Evolutionary conservation across 2,888 invertebrate genomes (phyloP), one percentile per base, ranked within the genome.

Genomic region (Agrilus mali): DNA sequence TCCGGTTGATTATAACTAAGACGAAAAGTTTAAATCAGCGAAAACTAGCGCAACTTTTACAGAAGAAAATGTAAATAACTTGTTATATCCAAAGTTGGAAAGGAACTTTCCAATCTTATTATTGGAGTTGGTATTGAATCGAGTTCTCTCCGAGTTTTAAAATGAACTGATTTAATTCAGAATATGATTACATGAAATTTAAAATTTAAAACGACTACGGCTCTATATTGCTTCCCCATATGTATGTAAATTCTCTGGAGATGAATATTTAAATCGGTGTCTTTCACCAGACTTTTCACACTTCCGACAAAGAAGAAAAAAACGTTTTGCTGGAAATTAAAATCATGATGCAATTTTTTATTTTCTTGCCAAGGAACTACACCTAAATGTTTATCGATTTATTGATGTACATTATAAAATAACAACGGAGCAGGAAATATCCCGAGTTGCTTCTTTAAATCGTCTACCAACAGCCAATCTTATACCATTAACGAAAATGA

Each of bases 101-200:
- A 43, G 42, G 58, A 63, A 62, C 58, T 63, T 63, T 59, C 54
- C 60, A 61, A 61, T 61, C 63, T 61, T 60, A 60, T 62, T 60
- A 60, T 60, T 60, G 58, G 61, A 63, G 58, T 61, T 62, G 49
- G 51, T 52, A 48, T 47, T 50, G 58, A 60, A 61, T 62, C 57
- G 61, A 63, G 60, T 59, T 58, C 56, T 47, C 52, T 44, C 46
- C 51, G 54, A 55, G 53, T 59, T 55, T 57, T 56, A 63, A 61
- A 64, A 65, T 61, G 63, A 64, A 64, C 65, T 67, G 66, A 67
- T 66, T 66, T 65, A 65, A 65, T 67, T 66, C 60, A 59, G 65
- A 67, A 66, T 66, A 65, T 65, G 65, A 67, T 66, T 65, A 66
- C 61, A 60, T 61, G 57, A 60, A 65, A 67, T 66, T 66, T 66